These are phyloP conservation scores for Ceratosolen fusciceps DNA, from an alignment of 1,140 invertebrate species.

Conservation along the genomic window DNA sequence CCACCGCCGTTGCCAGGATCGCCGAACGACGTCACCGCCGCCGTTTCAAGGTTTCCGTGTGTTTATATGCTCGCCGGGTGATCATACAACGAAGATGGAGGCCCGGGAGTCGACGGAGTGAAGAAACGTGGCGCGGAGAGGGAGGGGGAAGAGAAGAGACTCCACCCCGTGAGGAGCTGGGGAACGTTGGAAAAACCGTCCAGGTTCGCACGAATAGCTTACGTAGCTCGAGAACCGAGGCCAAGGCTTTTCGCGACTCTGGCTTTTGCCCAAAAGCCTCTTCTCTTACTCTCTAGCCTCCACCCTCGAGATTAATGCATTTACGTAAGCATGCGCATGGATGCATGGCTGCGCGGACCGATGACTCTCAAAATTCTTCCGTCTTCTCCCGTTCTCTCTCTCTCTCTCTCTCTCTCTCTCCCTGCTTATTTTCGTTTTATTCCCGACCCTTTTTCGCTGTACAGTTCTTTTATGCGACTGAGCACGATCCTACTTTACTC, in stretches of 20 bases:
- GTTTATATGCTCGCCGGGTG: background rate
- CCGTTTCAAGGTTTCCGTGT: conserved; percentile 9
- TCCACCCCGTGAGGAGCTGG: conserved; percentile 20
- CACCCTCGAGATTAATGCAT: conserved; percentile 60
- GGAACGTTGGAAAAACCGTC: conserved; percentile 12
- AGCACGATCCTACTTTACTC: background rate
- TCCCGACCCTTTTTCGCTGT: conserved; percentile 6
- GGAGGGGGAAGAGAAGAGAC: conserved; percentile 32
- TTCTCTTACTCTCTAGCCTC: conserved; percentile 51
- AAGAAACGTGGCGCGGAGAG: conserved; percentile 20
- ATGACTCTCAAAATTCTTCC: conserved; percentile 9
- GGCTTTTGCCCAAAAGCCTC: conserved; percentile 61
- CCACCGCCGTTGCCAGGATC: background rate
- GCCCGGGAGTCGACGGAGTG: no score
- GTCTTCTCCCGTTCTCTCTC: background rate
- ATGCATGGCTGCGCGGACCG: background rate
- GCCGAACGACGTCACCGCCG: background rate
- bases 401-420: no score
- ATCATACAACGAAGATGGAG: background rate
- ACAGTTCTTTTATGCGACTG: conserved; percentile 10
- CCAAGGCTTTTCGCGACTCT: background rate
- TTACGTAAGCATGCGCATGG: conserved; percentile 47
- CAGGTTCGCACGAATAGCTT: conserved; percentile 57
- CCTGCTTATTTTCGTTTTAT: background rate
- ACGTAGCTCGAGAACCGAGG: conserved; percentile 64